Percentiles rank a stretch among this genome's conserved stretches.
Evolutionary conservation across 2,113 vertebrate species (phyloP).

Genomic region (Prionailurus bengalensis): DNA sequence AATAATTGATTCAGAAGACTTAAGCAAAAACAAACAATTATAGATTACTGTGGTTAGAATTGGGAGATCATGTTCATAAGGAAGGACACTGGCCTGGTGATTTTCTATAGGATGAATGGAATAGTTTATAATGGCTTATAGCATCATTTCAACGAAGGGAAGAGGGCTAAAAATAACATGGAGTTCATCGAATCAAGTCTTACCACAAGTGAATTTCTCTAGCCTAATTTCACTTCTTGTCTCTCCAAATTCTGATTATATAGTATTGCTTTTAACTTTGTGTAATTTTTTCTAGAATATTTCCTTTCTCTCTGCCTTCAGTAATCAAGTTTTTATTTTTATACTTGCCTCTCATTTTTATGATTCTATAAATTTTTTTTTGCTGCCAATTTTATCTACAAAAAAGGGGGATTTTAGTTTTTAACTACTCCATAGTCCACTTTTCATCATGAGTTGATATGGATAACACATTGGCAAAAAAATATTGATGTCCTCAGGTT

Average conservation of each 20-base stretch:
- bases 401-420: background rate
- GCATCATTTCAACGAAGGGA: background rate
- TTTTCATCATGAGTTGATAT: background rate
- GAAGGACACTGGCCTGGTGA: background rate
- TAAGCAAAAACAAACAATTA: background rate
- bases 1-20: slow-evolving; percentile 37
- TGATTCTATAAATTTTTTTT: background rate
- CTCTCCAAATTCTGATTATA: background rate
- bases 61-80: background rate
- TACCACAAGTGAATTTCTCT: background rate
- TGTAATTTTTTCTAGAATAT: slow-evolving; percentile 10
- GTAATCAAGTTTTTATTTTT: slow-evolving; percentile 28
- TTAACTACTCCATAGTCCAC: background rate
- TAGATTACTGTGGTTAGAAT: background rate
- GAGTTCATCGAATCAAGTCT: background rate
- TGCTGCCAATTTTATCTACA: background rate
- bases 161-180: background rate
- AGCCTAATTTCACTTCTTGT: background rate
- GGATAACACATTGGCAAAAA: background rate
- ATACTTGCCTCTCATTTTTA: background rate
- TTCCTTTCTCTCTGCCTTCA: background rate
- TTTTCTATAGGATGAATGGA: background rate
- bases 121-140: background rate
- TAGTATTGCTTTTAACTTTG: background rate
- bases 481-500: background rate